Conservation (phyloP, 2,113 vertebrate species). For the Lathamus discolor region DNA sequence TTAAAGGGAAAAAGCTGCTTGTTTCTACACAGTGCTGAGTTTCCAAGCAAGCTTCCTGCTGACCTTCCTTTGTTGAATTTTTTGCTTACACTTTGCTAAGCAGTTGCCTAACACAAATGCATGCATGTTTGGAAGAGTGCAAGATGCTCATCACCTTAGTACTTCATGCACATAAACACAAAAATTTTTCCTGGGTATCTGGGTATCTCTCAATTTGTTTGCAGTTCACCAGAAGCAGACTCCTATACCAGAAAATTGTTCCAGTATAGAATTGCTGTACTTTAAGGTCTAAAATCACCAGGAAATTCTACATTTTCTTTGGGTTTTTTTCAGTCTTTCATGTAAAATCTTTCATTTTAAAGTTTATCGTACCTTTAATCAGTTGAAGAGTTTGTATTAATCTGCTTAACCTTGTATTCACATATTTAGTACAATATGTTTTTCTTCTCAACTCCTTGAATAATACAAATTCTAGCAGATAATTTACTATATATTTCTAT, state of each 20-base stretch:
- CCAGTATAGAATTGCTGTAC: not conserved
- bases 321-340: accelerated
- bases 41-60: not conserved
- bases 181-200: not conserved
- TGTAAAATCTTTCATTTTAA: not conserved
- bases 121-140: not conserved
- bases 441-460: not conserved
- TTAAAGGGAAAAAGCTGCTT: not conserved
- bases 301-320: not conserved
- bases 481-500: not conserved
- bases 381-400: not conserved
- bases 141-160: not conserved
- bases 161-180: not conserved
- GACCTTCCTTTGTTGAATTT: not conserved
- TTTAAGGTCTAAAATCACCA: not conserved
- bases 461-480: not conserved
- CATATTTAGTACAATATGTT: not conserved
- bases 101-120: not conserved
- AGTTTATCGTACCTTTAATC: not conserved
- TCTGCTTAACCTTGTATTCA: not conserved
- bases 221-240: not conserved
- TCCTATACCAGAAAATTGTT: not conserved
- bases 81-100: not conserved
- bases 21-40: not conserved
- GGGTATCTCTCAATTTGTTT: not conserved